Evolutionary conservation across 2,888 invertebrate genomes (phyloP).

Genomic region (Diarsia dahlii): DNA sequence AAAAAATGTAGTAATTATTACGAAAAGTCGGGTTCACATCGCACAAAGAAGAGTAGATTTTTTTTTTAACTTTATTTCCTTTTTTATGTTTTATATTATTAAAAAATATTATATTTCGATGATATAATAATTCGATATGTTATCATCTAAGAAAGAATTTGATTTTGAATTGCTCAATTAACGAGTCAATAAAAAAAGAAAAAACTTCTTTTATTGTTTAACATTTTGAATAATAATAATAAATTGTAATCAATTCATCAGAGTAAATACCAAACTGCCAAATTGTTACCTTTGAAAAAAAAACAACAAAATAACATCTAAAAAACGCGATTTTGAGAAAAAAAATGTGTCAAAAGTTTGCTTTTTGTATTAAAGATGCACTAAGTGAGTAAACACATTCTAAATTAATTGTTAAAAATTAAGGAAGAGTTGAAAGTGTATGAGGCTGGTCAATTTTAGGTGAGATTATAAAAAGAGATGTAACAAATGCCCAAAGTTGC

Average conservation of each 20-base stretch:
- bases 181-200: conserved; percentile 42
- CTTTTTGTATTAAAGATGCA: conserved; percentile 66
- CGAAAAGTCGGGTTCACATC: conserved; percentile 84
- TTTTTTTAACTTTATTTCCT: conserved; percentile 47
- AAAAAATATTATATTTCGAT: conserved; percentile 2
- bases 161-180: conserved; percentile 64
- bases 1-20: conserved; percentile 80
- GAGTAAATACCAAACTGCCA: conserved; percentile 76
- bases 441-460: conserved; percentile 85
- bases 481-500: conserved; percentile 56
- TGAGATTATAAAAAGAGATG: conserved; percentile 64
- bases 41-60: conserved; percentile 86
- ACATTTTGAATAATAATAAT: conserved; percentile 21
- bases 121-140: conserved; percentile 1
- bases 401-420: conserved; percentile 80
- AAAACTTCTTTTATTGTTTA: neutral
- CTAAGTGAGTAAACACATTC: conserved; percentile 73
- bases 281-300: conserved; percentile 66
- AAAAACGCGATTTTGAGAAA: conserved; percentile 58
- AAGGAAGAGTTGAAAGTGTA: conserved; percentile 62
- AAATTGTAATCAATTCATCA: conserved; percentile 42
- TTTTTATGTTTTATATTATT: conserved; percentile 6
- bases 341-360: conserved; percentile 73
- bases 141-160: conserved; percentile 19
- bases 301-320: conserved; percentile 60